phyloP scores from a whole-genome alignment of 2,113 vertebrate species.

The Isurus oxyrinchus region DNA sequence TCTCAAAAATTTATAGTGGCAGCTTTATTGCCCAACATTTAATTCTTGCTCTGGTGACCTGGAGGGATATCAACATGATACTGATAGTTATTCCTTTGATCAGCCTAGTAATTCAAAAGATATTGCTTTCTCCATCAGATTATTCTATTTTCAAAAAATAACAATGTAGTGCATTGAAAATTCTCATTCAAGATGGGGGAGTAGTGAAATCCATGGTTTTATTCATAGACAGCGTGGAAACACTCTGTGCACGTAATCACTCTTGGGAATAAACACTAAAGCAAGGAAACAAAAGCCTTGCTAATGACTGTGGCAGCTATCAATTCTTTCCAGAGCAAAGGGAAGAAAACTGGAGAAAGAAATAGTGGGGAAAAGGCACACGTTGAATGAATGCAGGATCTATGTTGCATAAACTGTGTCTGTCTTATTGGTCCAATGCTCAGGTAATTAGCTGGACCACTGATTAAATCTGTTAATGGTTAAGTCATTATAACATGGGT shows the following conservation, averaged over 20 bases:
- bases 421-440: background rate
- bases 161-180: background rate
- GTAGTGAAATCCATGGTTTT: background rate
- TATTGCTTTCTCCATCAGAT: background rate
- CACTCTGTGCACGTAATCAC: background rate
- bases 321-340: background rate
- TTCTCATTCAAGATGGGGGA: background rate
- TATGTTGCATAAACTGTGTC: background rate
- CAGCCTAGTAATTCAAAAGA: background rate
- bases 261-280: background rate
- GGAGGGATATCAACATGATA: background rate
- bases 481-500: background rate
- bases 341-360: background rate
- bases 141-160: background rate
- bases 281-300: no score
- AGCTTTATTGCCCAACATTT: background rate
- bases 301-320: background rate
- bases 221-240: background rate
- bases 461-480: background rate
- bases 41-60: background rate
- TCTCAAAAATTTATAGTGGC: background rate
- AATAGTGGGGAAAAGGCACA: background rate
- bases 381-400: background rate
- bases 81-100: background rate
- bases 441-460: background rate